Conservation (phyloP, 1,140 invertebrate genomes). For the Antheraea pernyi region DNA sequence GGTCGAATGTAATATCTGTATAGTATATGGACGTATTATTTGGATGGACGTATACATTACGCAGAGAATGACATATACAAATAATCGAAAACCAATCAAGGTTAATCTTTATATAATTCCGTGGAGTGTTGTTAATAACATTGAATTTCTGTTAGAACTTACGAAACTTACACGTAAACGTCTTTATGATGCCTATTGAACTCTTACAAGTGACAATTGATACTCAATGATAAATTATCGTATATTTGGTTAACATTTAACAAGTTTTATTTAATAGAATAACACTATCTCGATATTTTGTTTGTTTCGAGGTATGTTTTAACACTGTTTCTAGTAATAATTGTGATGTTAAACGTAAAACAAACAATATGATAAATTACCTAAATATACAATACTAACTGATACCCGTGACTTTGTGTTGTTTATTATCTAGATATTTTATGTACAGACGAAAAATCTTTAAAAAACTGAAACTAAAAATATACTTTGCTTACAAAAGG, state of each 20-base stretch:
- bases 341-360: neutral
- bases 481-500: too few relatives aligned
- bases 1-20: too few relatives aligned
- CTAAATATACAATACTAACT: too few relatives aligned
- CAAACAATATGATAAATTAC: neutral
- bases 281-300: neutral
- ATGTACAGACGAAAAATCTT: too few relatives aligned
- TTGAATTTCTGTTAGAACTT: constrained; percentile 6
- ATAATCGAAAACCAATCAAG: neutral
- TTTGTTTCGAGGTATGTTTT: neutral
- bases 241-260: neutral
- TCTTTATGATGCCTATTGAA: neutral
- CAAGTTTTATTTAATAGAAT: neutral
- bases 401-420: too few relatives aligned
- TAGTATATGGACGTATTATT: too few relatives aligned
- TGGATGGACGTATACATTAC: neutral
- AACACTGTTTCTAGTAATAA: neutral
- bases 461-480: too few relatives aligned
- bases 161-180: constrained; percentile 5
- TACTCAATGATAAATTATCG: constrained; percentile 17
- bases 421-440: too few relatives aligned
- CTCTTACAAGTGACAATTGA: constrained; percentile 10
- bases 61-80: neutral
- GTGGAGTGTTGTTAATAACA: neutral
- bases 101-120: neutral